Base-by-base conservation (phyloP, 2,797 vertebrate species). In the Chrosomus eos region DNA sequence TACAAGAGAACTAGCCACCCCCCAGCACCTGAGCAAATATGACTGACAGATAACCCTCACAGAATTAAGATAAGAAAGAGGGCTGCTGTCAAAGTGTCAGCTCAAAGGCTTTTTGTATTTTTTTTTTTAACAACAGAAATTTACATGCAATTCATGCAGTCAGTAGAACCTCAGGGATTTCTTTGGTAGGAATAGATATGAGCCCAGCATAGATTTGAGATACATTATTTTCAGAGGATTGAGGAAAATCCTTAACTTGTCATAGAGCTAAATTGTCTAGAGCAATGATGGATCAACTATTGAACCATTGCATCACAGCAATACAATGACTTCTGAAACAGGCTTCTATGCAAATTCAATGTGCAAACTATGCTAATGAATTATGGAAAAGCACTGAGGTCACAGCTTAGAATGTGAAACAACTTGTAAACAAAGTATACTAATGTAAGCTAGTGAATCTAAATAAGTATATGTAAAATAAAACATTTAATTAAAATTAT, bases 1-100 rank as follows among this genome's bases (percentile, higher is more conserved):
- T 81, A 82, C 80, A 87, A 77, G 62, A 74, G 74, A 79, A 79
- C 58, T 60, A 66, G 70, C 80, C 66, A 36, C 6, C 67, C 53
- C 43, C 40, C 73, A 83, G 70, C 80, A 79, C 82, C 80, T 73
- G 55, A 58, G 79, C 33, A 5, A 23, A 74, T 28, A 73, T 82
- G 70, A 87, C 62, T 86, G 87, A 86, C 87, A 77, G 79, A 83
- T 73, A 86, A 84, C 73, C 85, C 77, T 86, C 62, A 64, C 43
- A 86, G 81, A 86, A 85, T 87, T 81, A 75, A 81, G 84, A 90
- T 88, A 86, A 87, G 76, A 78, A 67, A 55, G 75, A 55, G 62
- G 40, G 36, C 21, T 66, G 43, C 67, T 83, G 83, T 87, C 85
- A 88, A 80, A 87, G 83, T 82, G 77, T 84, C 87, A 85, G 83